Evolutionary conservation across 2,888 invertebrate genomes (phyloP), one percentile per base, ranked within the genome.

Genomic region (Chrysolina oricalcia): DNA sequence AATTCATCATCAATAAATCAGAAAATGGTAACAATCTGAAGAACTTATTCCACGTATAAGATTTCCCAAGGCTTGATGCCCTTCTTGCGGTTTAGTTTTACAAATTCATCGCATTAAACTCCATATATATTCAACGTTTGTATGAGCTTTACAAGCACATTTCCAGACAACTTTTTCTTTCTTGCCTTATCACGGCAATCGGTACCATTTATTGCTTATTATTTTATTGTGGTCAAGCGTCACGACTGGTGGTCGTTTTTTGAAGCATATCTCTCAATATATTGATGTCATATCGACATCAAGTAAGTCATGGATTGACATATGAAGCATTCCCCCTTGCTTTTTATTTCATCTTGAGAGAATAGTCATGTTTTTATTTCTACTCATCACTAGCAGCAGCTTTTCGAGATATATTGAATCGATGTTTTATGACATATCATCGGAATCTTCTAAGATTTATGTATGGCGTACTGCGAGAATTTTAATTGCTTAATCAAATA

Each of bases 241-340:
- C 83, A 76, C 80, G 64, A 80, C 81, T 68, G 84, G 85, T 83
- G 85, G 85, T 81, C 84, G 80, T 75, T 81, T 80, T 80, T 80
- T 79, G 35, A 41, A 50, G 48, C 50, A 68, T 68, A 50, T 50
- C 68, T 68, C 68, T 43, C 53, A 53, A 53, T 80, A 80, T 73
- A 77, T 75, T 72, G 74, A 72, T 75, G 79, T 79, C 76, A 77
- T 78, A 74, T 72, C 72, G 70, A 65, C 74, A 70, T 65, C 71
- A 66, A 77, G 76, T 80, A 76, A 78, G 78, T 71, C 80, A 78
- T 80, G 78, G 78, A 78, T 75, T 77, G 77, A 77, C 78, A 53
- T 71, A 69, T 74, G 73, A 74, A 78, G 75, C 78, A 78, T 80
- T 73, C 80, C 65, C 71, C 64, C 46, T 68, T 62, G 43, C 48